Base-by-base conservation (phyloP, 2,888 invertebrate species). In the Mythimna ferrago region DNA sequence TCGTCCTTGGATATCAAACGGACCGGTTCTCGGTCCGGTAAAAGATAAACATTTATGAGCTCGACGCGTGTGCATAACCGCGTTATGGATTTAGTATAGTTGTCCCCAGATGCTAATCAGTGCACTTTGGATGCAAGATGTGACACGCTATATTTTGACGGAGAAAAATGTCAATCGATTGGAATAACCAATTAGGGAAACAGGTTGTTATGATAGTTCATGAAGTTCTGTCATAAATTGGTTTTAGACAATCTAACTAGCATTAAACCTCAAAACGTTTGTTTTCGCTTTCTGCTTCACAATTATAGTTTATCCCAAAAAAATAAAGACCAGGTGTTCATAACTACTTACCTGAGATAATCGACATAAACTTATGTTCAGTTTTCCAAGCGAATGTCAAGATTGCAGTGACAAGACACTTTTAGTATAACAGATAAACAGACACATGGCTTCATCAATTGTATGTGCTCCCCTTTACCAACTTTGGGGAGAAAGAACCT, bases 31-130 rank as follows among this genome's bases (percentile, higher is more conserved):
- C 61, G 57, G 80, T 73, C 75, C 76, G 51, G 61, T 66, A 60
- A 51, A 69, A 73, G 84, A 88, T 85, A 86, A 86, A 77, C 80
- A 72, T 82, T 88, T 84, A 89, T 72, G 85, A 83, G 82, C 67
- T 79, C 78, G 63, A 76, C 86, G 76, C 86, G 86, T 86, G 88
- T 81, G 79, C 81, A 76, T 80, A 87, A 86, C 82, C 83, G 74
- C 83, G 73, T 86, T 86, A 85, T 86, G 81, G 78, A 83, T 83
- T 86, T 75, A 77, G 74, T 83, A 81, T 76, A 71, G 66, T 48
- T 76, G 79, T 54, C 78, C 78, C 63, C 73, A 78, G 83, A 84
- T 78, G 61, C 71, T 78, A 86, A 83, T 73, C 26, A 32, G 56
- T 62, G 61, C 78, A 71, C 38, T 75, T 58, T 67, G 60, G 48